phyloP scores from a whole-genome alignment of 1,140 invertebrate species.

The Pseudomyrmex dendroicus region DNA sequence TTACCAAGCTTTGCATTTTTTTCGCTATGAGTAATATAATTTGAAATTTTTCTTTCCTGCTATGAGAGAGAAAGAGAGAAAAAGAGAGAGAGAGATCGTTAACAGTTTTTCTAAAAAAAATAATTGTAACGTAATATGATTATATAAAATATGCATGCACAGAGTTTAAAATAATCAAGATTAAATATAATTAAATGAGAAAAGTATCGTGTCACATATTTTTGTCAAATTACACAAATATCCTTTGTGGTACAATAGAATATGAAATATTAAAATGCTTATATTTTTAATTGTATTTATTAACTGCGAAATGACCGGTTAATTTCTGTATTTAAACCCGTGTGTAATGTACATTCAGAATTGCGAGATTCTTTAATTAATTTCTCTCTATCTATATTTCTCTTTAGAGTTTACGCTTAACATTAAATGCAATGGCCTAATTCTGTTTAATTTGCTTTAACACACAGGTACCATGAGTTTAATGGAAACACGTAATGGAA shows the following conservation, averaged over 20 bases:
- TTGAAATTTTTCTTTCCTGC: neutral
- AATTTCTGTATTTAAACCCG: neutral
- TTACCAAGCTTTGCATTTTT: conserved; percentile 5
- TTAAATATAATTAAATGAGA: conserved; percentile 12
- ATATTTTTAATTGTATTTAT: neutral
- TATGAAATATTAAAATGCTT: neutral
- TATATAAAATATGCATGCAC: conserved; percentile 1
- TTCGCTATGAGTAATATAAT: neutral
- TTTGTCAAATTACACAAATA: neutral
- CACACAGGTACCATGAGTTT: neutral
- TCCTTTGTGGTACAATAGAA: neutral
- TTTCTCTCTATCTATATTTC: conserved; percentile 13
- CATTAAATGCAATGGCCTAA: conserved; percentile 35
- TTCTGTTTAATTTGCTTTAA: conserved; percentile 45
- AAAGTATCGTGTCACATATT: neutral
- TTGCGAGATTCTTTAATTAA: conserved; percentile 46
- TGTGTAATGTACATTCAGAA: conserved; percentile 3
- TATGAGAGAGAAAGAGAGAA: too few species aligned
- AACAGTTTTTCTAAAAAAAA: too few species aligned
- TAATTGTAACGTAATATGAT: neutral
- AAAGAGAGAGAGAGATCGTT: too few species aligned
- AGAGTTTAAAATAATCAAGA: neutral
- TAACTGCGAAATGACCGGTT: conserved; percentile 6
- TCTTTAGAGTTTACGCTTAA: conserved; percentile 18
- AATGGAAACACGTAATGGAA: conserved; percentile 46